phyloP scores from a whole-genome alignment of 2,113 vertebrate species.

The Ceyx melanurus region DNA sequence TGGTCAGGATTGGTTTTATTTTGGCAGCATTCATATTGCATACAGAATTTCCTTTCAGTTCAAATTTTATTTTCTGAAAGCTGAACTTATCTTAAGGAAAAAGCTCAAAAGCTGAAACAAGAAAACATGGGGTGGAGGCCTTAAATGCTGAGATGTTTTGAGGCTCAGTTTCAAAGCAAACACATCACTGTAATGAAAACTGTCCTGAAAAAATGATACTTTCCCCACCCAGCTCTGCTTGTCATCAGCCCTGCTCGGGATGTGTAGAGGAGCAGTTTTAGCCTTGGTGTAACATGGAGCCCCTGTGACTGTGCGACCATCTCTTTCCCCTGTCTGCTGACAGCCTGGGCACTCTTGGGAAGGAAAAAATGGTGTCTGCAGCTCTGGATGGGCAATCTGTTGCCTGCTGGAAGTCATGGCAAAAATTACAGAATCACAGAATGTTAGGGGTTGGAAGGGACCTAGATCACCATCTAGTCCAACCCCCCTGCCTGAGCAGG shows the following conservation, averaged over 20 bases:
- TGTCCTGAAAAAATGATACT: background rate
- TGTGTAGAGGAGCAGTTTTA: background rate
- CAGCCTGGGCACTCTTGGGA: background rate
- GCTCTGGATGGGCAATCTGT: background rate
- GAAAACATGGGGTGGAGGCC: background rate
- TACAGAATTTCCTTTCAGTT: background rate
- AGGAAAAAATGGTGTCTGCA: background rate
- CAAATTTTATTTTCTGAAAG: background rate
- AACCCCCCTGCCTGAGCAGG: no score
- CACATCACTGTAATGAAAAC: background rate
- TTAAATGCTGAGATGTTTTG: background rate
- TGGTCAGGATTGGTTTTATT: background rate
- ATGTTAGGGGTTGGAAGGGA: no score
- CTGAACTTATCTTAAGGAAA: background rate
- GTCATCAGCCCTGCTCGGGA: background rate
- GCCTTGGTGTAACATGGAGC: background rate
- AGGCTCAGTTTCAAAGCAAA: slow-evolving; percentile 32
- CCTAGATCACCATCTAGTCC: no score
- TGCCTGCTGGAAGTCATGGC: background rate
- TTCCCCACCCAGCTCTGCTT: background rate
- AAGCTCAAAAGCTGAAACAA: background rate
- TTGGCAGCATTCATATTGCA: background rate
- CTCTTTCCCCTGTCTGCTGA: background rate
- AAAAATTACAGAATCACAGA: background rate
- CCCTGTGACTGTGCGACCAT: background rate